Conservation (phyloP, 1,140 invertebrate species). For the Aphelenchoides avenae region DNA sequence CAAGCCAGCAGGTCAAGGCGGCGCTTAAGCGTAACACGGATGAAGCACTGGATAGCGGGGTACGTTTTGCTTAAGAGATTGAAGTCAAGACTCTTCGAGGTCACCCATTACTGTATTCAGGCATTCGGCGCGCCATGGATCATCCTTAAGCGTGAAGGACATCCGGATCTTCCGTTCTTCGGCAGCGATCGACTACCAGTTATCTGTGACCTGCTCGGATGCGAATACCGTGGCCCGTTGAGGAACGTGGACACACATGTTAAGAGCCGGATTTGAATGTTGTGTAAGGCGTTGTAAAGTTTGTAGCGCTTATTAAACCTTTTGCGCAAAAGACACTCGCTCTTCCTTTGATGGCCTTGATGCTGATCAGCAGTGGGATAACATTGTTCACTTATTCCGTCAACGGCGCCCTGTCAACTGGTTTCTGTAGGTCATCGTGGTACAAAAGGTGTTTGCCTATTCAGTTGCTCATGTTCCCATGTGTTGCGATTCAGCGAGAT, state of each 20-base stretch:
- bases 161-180: slow-evolving; percentile 18
- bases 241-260: no score
- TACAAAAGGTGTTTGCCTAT: no score
- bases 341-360: not conserved
- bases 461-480: no score
- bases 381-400: not conserved
- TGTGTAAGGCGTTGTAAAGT: not conserved
- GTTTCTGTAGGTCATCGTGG: no score
- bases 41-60: no score
- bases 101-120: no score
- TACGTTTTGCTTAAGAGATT: no score
- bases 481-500: no score
- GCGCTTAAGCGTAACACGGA: slow-evolving; percentile 3
- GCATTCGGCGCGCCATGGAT: slow-evolving; percentile 27
- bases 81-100: no score
- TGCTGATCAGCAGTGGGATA: not conserved
- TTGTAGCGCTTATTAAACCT: not conserved
- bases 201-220: slow-evolving; percentile 9
- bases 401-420: no score
- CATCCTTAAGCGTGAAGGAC: slow-evolving; percentile 11
- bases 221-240: not conserved
- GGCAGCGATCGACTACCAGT: slow-evolving; percentile 25
- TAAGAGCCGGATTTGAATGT: not conserved
- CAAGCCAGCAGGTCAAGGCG: slow-evolving; percentile 13
- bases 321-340: not conserved